Percentiles rank a stretch among this genome's conserved stretches.
These are phyloP conservation scores for Rana temporaria DNA, from an alignment of 2,113 vertebrate species.

Conservation along the genomic window DNA sequence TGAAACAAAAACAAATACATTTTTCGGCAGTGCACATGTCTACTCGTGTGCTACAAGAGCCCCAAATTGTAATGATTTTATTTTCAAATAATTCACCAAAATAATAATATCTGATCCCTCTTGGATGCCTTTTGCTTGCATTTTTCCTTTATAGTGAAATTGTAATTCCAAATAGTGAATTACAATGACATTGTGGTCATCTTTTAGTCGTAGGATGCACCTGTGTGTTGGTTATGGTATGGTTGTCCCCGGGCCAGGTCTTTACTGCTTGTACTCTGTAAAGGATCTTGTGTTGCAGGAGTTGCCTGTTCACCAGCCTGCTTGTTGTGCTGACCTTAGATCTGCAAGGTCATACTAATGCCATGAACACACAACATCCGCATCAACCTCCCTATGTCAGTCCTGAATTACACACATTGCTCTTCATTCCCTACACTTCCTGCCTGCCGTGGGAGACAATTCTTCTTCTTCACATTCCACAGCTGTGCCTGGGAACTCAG, in stretches of 20 bases:
- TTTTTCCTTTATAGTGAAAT: no score
- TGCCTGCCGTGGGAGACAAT: constrained; percentile 1
- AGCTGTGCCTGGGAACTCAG: constrained; percentile 8
- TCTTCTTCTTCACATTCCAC: background rate
- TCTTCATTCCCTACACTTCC: constrained; percentile 4
- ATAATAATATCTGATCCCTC: no score
- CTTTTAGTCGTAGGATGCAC: constrained; percentile 11
- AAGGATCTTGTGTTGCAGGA: constrained; percentile 22
- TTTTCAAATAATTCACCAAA: no score
- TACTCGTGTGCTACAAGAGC: no score
- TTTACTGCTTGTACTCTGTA: background rate
- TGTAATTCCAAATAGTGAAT: no score
- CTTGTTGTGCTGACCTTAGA: constrained; percentile 12
- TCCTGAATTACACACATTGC: background rate
- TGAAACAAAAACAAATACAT: no score
- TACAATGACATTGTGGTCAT: background rate
- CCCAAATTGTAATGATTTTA: no score
- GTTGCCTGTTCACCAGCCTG: background rate
- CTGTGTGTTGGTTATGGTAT: background rate
- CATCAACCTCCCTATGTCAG: background rate
- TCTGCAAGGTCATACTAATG: constrained; percentile 6
- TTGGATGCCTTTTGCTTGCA: no score
- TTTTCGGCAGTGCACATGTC: no score
- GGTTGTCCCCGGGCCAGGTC: background rate
- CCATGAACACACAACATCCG: constrained; percentile 11